Evolutionary conservation across 2,888 invertebrate genomes (phyloP).

Genomic region (Halictus quadricinctus): DNA sequence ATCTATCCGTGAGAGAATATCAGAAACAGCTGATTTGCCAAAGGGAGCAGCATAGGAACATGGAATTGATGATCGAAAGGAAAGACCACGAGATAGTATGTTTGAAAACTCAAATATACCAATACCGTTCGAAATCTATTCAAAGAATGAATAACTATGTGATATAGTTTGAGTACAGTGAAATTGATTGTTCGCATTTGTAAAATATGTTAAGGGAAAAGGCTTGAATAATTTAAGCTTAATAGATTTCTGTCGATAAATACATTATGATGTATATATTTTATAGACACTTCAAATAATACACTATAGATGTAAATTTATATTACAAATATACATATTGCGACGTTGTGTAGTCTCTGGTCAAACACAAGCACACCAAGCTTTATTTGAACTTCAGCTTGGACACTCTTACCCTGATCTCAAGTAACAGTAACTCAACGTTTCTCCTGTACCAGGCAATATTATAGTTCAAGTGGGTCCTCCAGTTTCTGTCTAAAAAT

Average conservation of each 20-base stretch:
- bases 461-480: conserved; percentile 89
- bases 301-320: conserved; percentile 24
- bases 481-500: conserved; percentile 93
- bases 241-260: conserved; percentile 14
- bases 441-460: conserved; percentile 93
- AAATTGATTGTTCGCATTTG: conserved; percentile 20
- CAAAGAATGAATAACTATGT: conserved; percentile 6
- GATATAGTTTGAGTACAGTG: background rate
- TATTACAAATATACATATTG: conserved; percentile 15
- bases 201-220: conserved; percentile 11
- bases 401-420: conserved; percentile 84
- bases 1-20: conserved; percentile 59
- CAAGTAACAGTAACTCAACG: conserved; percentile 86
- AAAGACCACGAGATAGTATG: conserved; percentile 65
- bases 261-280: conserved; percentile 16
- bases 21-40: conserved; percentile 58
- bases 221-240: conserved; percentile 12
- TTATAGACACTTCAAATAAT: conserved; percentile 6
- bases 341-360: background rate
- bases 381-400: conserved; percentile 72
- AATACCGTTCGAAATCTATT: conserved; percentile 26
- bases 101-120: conserved; percentile 63
- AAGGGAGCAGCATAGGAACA: conserved; percentile 55
- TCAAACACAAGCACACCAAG: background rate
- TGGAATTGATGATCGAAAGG: conserved; percentile 54